Conservation (phyloP, 1,140 invertebrate genomes). For the Pseudoatta argentina region DNA sequence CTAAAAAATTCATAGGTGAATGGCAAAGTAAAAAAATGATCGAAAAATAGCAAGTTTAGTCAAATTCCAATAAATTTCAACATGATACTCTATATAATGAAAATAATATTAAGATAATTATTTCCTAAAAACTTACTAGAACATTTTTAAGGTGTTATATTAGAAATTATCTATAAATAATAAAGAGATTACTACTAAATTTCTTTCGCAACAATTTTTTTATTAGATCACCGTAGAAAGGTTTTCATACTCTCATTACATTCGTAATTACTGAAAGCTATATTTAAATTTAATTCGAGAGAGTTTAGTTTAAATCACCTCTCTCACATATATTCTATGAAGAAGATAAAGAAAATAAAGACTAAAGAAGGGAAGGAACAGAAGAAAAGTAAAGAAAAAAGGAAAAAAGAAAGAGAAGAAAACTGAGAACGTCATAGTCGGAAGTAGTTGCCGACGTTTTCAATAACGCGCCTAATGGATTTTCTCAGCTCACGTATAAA, state of each 20-base stretch:
- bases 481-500: slow-evolving; percentile 72
- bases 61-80: background rate
- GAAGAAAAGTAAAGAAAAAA: background rate
- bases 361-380: background rate
- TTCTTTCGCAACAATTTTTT: background rate
- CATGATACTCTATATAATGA: background rate
- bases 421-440: background rate
- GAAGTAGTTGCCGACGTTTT: slow-evolving; percentile 65
- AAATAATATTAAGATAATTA: slow-evolving; percentile 3
- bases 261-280: background rate
- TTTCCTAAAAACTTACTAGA: background rate
- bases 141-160: background rate
- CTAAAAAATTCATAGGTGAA: background rate
- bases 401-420: background rate
- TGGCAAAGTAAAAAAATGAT: background rate
- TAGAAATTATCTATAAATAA: background rate
- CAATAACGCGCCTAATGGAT: slow-evolving; percentile 70
- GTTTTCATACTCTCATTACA: slow-evolving; percentile 3
- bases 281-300: slow-evolving; percentile 1
- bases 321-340: background rate
- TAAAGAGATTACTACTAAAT: background rate
- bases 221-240: background rate
- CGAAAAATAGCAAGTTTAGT: background rate
- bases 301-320: background rate
- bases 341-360: background rate